Evolutionary conservation across 1,140 invertebrate genomes (phyloP), one percentile per base, ranked within the genome.

Genomic region (Procambarus clarkii): DNA sequence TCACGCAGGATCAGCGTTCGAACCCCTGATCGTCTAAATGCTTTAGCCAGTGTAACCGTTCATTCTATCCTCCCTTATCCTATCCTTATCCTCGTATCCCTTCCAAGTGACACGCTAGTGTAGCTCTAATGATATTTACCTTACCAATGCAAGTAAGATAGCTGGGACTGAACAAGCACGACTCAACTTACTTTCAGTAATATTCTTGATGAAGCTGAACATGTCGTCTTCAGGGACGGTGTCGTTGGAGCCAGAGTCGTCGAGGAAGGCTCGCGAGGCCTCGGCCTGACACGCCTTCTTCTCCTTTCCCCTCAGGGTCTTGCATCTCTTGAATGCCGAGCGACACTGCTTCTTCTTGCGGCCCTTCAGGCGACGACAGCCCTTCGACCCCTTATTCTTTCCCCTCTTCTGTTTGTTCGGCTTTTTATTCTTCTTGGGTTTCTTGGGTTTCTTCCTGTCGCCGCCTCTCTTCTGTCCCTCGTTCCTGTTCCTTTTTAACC

Each of bases 191-290:
- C 83, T 85, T 50, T 15, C 34, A 85, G 21, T 85, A 13, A 44
- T 85, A 24, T 46, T 48, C 15, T 85, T 85, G 46, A 85, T 71
- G 69, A 85, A 85, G 46, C 69, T 85, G 69, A 76, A 76, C 24
- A 85, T 71, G 60, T 85, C 69, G 11, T 60, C 13, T 3, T 81
- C 46, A 45, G 69, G 24, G 24, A 46, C 45, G 8, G 15, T 44
- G 7, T 54, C 50, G 2, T 54, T 54, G 50, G 50, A 11, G 50
- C 50, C 13, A 54, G 50, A 11, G 7, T 11, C 13, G 13, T 54
- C 50, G 7, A 11, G 50, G 13, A 8, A 54, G 0, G 50, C 2
- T 11, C 13, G 50, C 7, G 50, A 5, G 18, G 83, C 83, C 11
- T 45, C 18, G 45, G 60, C 83, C 8, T 69, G 83, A 24, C 83